phyloP scores from a whole-genome alignment of 2,888 invertebrate genomes.

The Pemphredon lugubris region DNA sequence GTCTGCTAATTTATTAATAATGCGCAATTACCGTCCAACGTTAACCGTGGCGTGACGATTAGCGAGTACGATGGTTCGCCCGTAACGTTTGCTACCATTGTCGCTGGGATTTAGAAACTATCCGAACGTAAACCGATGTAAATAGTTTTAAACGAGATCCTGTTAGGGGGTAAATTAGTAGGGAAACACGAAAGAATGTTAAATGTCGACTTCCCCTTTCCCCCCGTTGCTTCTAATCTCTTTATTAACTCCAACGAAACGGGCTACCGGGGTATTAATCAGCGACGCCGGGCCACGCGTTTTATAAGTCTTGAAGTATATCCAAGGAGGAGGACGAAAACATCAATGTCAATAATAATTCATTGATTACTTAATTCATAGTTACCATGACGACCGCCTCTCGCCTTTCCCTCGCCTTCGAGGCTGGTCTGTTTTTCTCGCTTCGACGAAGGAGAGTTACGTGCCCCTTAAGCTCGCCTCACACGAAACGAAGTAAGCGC shows the following conservation, averaged over 20 bases:
- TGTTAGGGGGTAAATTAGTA: no score
- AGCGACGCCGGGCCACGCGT: conserved; percentile 64
- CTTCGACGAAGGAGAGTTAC: conserved; percentile 69
- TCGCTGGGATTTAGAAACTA: background rate
- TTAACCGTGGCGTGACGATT: no score
- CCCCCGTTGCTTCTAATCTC: conserved; percentile 8
- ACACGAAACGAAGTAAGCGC: conserved; percentile 47
- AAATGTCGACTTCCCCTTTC: conserved; percentile 27
- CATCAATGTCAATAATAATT: conserved; percentile 81
- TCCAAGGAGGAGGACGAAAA: conserved; percentile 71
- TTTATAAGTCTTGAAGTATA: conserved; percentile 77
- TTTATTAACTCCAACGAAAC: conserved; percentile 68
- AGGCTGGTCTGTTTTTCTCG: conserved; percentile 78
- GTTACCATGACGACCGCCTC: conserved; percentile 79
- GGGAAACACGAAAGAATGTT: no score
- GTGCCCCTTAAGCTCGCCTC: conserved; percentile 60
- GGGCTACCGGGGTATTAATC: conserved; percentile 76
- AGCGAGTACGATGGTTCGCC: no score
- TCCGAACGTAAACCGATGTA: no score
- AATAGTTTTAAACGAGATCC: no score
- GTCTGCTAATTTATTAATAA: conserved; percentile 40
- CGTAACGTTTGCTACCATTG: no score
- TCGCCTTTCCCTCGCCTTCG: conserved; percentile 66
- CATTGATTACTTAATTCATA: conserved; percentile 81
- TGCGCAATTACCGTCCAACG: background rate